These are phyloP conservation scores for Gadopsis bispinosus DNA, from an alignment of 2,797 vertebrate genomes.

Conservation along the genomic window DNA sequence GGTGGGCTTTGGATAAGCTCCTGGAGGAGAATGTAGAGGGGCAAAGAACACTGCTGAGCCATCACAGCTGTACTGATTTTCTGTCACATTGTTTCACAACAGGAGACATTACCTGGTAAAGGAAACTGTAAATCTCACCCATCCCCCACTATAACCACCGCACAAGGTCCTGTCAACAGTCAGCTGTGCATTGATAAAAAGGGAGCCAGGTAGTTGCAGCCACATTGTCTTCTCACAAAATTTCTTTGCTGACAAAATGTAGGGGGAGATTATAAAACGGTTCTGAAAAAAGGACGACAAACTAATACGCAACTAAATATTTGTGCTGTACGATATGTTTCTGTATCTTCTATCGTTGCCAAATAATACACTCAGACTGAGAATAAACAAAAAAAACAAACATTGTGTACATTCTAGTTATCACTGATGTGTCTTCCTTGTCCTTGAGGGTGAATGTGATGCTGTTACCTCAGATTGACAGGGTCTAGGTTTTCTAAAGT, in stretches of 20 bases:
- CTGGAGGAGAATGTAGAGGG: constrained; percentile 74
- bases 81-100: constrained; percentile 84
- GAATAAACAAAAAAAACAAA: neutral
- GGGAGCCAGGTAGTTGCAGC: constrained; percentile 50
- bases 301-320: neutral
- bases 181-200: constrained; percentile 64
- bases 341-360: no score
- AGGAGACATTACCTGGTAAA: constrained; percentile 80
- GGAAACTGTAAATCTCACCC: constrained; percentile 75
- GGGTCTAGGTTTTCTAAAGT: neutral
- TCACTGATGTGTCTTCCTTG: constrained; percentile 2
- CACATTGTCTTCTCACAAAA: constrained; percentile 41
- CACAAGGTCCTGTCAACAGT: constrained; percentile 70
- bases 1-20: constrained; percentile 78
- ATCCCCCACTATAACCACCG: constrained; percentile 57
- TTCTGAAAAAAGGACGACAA: neutral
- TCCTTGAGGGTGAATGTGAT: constrained; percentile 25
- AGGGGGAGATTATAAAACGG: constrained; percentile 12
- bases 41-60: constrained; percentile 79
- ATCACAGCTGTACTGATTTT: constrained; percentile 82
- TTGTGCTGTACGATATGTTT: neutral
- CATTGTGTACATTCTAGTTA: neutral
- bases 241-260: constrained; percentile 31
- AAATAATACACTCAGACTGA: neutral
- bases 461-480: neutral